These are phyloP conservation scores for Aselliscus stoliczkanus DNA, from an alignment of 2,797 vertebrate genomes.

Conservation along the genomic window DNA sequence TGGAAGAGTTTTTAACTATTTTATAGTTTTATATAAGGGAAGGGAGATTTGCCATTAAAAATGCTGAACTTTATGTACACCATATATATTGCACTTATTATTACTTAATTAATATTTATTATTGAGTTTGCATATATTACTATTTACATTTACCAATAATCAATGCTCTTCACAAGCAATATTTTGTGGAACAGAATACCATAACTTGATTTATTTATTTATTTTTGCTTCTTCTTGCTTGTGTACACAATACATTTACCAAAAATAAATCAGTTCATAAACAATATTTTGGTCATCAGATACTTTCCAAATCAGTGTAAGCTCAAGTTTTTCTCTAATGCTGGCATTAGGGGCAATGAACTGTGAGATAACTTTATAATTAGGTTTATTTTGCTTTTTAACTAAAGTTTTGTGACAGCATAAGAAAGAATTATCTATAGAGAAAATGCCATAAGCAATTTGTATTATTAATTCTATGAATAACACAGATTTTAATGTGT, in stretches of 20 bases:
- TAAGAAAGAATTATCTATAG: background rate
- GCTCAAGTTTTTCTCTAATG: conserved; percentile 5
- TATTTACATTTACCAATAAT: background rate
- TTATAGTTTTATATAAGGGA: background rate
- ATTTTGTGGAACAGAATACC: background rate
- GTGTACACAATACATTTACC: background rate
- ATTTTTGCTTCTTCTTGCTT: background rate
- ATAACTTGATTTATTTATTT: background rate
- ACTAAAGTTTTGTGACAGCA: background rate
- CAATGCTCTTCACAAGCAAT: background rate
- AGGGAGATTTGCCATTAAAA: background rate
- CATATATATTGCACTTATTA: background rate
- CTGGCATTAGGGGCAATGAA: background rate
- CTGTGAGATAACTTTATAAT: conserved; percentile 38
- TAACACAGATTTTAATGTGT: background rate
- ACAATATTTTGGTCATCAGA: conserved; percentile 9
- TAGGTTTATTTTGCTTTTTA: conserved; percentile 50
- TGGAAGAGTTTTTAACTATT: background rate
- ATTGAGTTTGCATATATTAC: background rate
- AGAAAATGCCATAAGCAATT: conserved; percentile 4
- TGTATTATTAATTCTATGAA: background rate
- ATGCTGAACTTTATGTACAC: background rate
- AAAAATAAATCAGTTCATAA: background rate
- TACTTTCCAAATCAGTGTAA: background rate
- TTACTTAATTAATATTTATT: background rate